phyloP scores from a whole-genome alignment of 2,113 vertebrate genomes.

The Zeus faber region DNA sequence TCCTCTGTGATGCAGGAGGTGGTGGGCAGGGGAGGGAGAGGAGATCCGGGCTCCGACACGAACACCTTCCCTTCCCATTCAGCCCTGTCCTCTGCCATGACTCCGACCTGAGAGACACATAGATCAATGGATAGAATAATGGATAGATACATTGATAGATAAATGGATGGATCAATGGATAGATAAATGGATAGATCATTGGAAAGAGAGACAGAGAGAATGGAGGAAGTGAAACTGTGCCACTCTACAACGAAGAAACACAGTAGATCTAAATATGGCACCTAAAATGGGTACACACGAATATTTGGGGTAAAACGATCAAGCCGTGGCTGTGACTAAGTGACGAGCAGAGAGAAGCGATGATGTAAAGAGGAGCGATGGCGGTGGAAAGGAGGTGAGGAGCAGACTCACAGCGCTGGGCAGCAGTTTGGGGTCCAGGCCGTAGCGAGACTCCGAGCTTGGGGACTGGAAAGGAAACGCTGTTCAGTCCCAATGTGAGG shows the following conservation, averaged over 20 bases:
- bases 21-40: slow-evolving; percentile 72
- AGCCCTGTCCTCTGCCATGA: slow-evolving; percentile 64
- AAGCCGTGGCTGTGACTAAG: neutral
- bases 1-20: slow-evolving; percentile 71
- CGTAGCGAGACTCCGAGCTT: slow-evolving; percentile 70
- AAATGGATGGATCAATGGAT: neutral
- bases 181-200: too few species aligned
- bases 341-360: neutral
- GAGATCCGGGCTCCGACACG: slow-evolving; percentile 55
- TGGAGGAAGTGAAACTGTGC: too few species aligned
- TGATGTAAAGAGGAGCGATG: neutral
- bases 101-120: slow-evolving; percentile 60
- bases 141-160: neutral
- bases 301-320: too few species aligned
- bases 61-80: slow-evolving; percentile 74
- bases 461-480: slow-evolving; percentile 33
- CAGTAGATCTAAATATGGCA: too few species aligned
- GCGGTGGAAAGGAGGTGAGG: neutral
- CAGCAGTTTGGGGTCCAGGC: slow-evolving; percentile 71
- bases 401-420: slow-evolving; percentile 69
- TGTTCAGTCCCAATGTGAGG: too few species aligned
- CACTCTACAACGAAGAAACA: too few species aligned
- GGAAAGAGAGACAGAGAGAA: too few species aligned
- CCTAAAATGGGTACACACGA: too few species aligned
- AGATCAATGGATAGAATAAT: neutral